Conservation (phyloP, 1,140 invertebrate genomes). For the Drosophila sproati region DNA sequence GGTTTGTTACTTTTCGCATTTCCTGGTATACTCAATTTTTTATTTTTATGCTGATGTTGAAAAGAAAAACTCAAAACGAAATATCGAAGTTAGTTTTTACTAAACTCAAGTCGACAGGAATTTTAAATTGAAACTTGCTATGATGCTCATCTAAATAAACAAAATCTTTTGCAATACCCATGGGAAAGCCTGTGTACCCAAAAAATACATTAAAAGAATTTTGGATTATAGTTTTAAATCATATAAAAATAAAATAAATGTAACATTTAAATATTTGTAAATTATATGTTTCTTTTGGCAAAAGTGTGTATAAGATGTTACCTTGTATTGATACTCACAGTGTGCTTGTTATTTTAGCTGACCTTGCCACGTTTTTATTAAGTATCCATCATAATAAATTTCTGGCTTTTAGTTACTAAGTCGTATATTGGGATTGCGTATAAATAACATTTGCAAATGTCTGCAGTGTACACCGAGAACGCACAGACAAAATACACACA, state of each 20-base stretch:
- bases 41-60: neutral
- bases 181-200: neutral
- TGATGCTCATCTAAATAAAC: neutral
- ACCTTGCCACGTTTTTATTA: conserved; percentile 2
- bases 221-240: no score
- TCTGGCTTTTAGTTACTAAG: neutral
- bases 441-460: conserved; percentile 43
- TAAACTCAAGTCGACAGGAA: conserved; percentile 5
- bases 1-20: conserved; percentile 7
- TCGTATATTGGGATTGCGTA: conserved; percentile 1
- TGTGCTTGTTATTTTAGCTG: conserved; percentile 3
- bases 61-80: neutral
- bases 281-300: no score
- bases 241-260: no score
- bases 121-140: neutral
- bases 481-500: conserved; percentile 2
- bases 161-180: neutral
- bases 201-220: neutral
- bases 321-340: conserved; percentile 1
- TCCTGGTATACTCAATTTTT: neutral
- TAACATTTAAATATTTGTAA: no score
- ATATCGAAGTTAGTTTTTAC: conserved; percentile 7
- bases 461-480: neutral
- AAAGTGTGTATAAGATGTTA: neutral
- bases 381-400: conserved; percentile 53